phyloP scores from a whole-genome alignment of 2,888 invertebrate genomes.

The Podabrus alpinus region DNA sequence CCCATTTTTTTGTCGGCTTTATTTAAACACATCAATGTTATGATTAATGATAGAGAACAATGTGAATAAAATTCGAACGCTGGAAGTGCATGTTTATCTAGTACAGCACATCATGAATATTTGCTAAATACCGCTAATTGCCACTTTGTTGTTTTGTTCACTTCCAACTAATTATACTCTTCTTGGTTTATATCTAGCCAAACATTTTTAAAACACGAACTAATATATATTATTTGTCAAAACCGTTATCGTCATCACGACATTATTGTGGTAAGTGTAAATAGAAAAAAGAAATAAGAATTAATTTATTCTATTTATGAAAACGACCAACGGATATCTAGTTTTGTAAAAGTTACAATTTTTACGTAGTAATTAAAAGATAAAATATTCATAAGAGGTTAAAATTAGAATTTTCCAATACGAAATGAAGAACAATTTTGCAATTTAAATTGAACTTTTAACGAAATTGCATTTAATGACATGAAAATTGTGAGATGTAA shows the following conservation, averaged over 20 bases:
- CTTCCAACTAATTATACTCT: conserved; percentile 28
- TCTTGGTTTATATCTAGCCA: conserved; percentile 26
- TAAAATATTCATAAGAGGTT: neutral
- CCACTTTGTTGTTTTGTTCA: conserved; percentile 35
- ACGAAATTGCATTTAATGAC: neutral
- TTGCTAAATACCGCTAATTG: conserved; percentile 40
- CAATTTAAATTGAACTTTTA: neutral
- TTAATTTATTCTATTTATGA: conserved; percentile 1
- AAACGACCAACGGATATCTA: neutral
- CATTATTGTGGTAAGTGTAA: conserved; percentile 12
- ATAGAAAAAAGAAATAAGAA: neutral
- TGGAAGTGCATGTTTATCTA: conserved; percentile 38
- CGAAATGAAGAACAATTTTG: neutral
- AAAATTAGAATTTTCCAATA: neutral
- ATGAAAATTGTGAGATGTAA: neutral
- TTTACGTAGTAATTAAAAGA: neutral
- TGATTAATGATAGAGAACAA: conserved; percentile 42
- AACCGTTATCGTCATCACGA: conserved; percentile 22
- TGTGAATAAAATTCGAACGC: conserved; percentile 39
- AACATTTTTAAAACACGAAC: conserved; percentile 27
- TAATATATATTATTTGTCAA: conserved; percentile 23
- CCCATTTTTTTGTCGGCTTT: conserved; percentile 35
- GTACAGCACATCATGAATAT: conserved; percentile 37
- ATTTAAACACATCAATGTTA: conserved; percentile 43
- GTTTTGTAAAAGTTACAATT: neutral